Base-by-base conservation (phyloP, 2,113 vertebrate species). In the Mus spicilegus region DNA sequence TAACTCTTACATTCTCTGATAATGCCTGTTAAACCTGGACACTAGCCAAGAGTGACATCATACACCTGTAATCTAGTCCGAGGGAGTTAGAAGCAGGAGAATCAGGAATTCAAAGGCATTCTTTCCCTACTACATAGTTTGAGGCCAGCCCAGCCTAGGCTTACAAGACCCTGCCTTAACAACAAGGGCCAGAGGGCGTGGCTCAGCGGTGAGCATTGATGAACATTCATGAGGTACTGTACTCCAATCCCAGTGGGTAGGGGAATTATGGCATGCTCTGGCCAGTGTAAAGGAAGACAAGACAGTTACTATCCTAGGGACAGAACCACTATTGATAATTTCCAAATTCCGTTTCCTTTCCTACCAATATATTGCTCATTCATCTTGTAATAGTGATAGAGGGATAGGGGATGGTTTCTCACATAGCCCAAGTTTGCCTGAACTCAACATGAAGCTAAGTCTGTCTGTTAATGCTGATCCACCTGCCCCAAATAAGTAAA, bases 311-410 rank as follows among this genome's bases (percentile, higher is more conserved):
- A 42, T 95, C 61, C 10, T 42, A 56, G 6, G 30, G 28, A 33
- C 54, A 86, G 36, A 13, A 4, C 5, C 39, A 80, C 63, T 39
- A 46, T 1, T 51, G 56, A 95, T 28, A 78, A 13, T 22, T 75
- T 94, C 63, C 51, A 95, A 90, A 82, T 87, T 61, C 82, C 49
- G 46, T 65, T 86, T 26, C 46, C 54, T 80, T 89, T 67, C 51
- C 56, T 81, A 39, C 54, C 73, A 82, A 30, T 84, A 87, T 14
- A 82, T 22, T 92, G 63, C 49, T 95, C 75, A 80, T 56, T 94
- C 88, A 89, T 28, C 39, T 61, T 93, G 46, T 56, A 69, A 61
- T 72, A 20, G 33, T n/a, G 11, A 46, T 5, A 9, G 87, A 70
- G 69, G n/a, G 36, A 16, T 0, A 69, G 51, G 54, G 58, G 36